Evolutionary conservation across 2,888 invertebrate genomes (phyloP), one percentile per base, ranked within the genome.

Genomic region (Serrognathus titanus): DNA sequence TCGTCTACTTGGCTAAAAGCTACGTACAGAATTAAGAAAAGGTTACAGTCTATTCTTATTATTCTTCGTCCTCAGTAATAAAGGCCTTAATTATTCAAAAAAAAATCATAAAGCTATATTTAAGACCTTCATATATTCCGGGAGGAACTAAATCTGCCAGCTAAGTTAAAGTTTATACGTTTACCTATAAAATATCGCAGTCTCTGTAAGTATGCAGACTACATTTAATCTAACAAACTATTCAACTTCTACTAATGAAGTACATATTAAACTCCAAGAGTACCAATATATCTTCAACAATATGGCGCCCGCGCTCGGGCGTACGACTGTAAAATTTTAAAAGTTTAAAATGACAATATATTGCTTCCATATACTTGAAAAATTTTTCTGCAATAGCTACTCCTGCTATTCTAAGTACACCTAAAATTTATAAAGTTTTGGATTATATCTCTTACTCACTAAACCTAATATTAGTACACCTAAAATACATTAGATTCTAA

Each of bases 181-280:
- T 60, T 62, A 62, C 62, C 63, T 64, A 64, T 64, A 58, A 64
- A 63, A 61, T 64, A 64, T 59, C 57, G 61, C 59, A 57, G 58
- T 59, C 55, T 58, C 43, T 62, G 59, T 60, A 62, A 61, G 61
- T 64, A 64, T 64, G 61, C 61, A 63, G 58, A 58, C 64, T 64
- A 64, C 58, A 56, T 58, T 60, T 62, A 59, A 59, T 63, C 65
- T 65, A 65, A 65, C 55, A 58, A 56, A 62, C 64, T 63, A 64
- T 62, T 62, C 55, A 58, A 63, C 55, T 59, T 63, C 54, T 31
- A 51, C 61, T 63, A 63, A 63, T 59, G 58, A 63, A 58, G 59
- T 62, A 62, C 59, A 63, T 60, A 58, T 64, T 60, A 63, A 61
- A 62, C 59, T 61, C 60, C 58, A 59, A 55, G 63, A 58, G 57